phyloP scores from a whole-genome alignment of 2,888 invertebrate species.

The Ctena decussata region DNA sequence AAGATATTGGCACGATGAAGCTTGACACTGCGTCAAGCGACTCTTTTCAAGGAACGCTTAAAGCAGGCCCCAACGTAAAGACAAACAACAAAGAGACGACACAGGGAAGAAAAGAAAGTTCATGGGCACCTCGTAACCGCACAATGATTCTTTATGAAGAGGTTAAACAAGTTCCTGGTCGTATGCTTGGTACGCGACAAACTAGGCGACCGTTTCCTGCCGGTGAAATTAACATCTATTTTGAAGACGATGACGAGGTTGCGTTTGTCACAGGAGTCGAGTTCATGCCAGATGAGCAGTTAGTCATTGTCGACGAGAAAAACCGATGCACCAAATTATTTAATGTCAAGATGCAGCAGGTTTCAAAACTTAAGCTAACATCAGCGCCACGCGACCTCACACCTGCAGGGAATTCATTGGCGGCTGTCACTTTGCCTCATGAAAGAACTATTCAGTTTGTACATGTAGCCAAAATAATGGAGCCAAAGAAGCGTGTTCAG shows the following conservation, averaged over 20 bases:
- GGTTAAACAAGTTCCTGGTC: background rate
- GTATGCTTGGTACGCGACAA: background rate
- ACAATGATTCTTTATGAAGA: background rate
- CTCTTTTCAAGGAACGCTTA: background rate
- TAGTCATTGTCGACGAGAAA: slow-evolving; percentile 55
- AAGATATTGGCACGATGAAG: slow-evolving; percentile 51
- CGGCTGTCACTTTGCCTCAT: slow-evolving; percentile 51
- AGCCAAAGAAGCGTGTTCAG: slow-evolving; percentile 39
- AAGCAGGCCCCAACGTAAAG: background rate
- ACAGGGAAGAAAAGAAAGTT: background rate
- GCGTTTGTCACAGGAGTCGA: slow-evolving; percentile 57
- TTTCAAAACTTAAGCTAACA: slow-evolving; percentile 26
- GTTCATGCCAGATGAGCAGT: slow-evolving; percentile 59
- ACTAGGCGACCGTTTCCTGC: slow-evolving; percentile 18
- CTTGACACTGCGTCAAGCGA: slow-evolving; percentile 32
- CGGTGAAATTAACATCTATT: slow-evolving; percentile 42
- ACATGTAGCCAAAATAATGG: slow-evolving; percentile 38
- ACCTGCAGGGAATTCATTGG: slow-evolving; percentile 24
- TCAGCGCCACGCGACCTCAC: slow-evolving; percentile 56
- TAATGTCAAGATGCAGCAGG: slow-evolving; percentile 33
- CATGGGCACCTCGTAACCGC: background rate
- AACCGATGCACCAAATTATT: slow-evolving; percentile 57
- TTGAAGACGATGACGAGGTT: slow-evolving; percentile 47
- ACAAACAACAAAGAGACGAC: background rate
- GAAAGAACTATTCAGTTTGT: slow-evolving; percentile 58